Evolutionary conservation across 1,140 invertebrate genomes (phyloP).

Genomic region (Vanessa atalanta): DNA sequence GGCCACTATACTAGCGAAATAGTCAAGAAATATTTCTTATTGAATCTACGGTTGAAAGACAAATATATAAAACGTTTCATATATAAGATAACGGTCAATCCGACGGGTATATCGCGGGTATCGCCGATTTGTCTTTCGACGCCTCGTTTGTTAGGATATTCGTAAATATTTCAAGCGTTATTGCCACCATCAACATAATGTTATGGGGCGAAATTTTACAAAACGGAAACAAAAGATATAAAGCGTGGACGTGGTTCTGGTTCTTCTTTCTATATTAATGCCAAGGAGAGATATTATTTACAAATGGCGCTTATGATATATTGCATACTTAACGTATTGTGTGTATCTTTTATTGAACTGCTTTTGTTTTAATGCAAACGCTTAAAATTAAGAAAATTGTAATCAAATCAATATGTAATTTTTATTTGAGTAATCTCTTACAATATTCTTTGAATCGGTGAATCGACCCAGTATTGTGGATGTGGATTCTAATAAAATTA

Average conservation of each 20-base stretch:
- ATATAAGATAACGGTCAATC: constrained; percentile 60
- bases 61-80: background rate
- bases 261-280: constrained; percentile 60
- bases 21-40: too few relatives aligned
- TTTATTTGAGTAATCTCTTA: too few relatives aligned
- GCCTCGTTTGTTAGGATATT: constrained; percentile 74
- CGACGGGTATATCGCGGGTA: constrained; percentile 44
- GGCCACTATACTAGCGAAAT: too few relatives aligned
- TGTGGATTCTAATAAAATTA: too few relatives aligned
- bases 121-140: constrained; percentile 68
- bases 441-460: too few relatives aligned
- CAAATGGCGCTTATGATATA: constrained; percentile 29
- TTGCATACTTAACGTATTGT: constrained; percentile 2
- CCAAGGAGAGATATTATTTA: constrained; percentile 58
- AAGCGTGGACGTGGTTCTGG: constrained; percentile 56
- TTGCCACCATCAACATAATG: constrained; percentile 79
- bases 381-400: too few relatives aligned
- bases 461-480: too few relatives aligned
- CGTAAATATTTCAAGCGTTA: constrained; percentile 79
- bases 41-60: too few relatives aligned
- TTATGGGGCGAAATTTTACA: constrained; percentile 78
- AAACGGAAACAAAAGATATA: constrained; percentile 78
- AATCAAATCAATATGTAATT: too few relatives aligned
- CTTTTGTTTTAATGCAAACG: background rate
- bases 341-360: background rate